Evolutionary conservation across 2,888 invertebrate genomes (phyloP), one percentile per base, ranked within the genome.

Genomic region (Synanthedon andrenaeformis): DNA sequence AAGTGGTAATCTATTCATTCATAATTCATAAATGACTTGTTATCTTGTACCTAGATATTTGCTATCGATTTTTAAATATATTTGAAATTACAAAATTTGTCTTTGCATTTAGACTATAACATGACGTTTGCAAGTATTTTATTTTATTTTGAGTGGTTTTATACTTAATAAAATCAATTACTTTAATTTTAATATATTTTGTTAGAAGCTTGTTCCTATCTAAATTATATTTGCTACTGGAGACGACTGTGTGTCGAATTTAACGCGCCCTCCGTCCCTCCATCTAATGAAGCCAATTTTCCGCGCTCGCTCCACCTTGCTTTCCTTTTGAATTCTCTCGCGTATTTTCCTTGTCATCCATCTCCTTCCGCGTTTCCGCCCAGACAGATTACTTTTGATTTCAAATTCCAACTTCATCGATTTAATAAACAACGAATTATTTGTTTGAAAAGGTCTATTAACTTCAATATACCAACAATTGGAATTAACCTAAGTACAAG

Each of bases 241-340:
- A 35, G 52, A 13, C 52, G 49, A 52, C 74, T 59, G 74, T 78
- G 69, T 72, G 74, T 79, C 63, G 62, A 45, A 45, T 45, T 45
- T 45, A 45, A 12, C n/a, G 65, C 67, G 62, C 72, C 72, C 69
- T 67, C 68, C 57, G 62, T 62, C 69, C 74, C 74, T 76, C 75
- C 77, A 76, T 79, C 79, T 86, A 86, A 87, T 86, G 86, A 86
- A 86, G 84, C 82, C 84, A 87, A 86, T 85, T 84, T 86, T 79
- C 79, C 69, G 65, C 71, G 74, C 72, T 70, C 76, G 75, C 75
- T 79, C 77, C 73, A 78, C 79, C 79, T 80, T 78, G 78, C 79
- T 75, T 77, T 80, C 76, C 80, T 81, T 82, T 79, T 77, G 79
- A 81, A 84, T 80, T 84, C 82, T 80, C 79, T 77, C 74, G 73